phyloP scores from a whole-genome alignment of 2,113 vertebrate species.

The Ophiodon elongatus region DNA sequence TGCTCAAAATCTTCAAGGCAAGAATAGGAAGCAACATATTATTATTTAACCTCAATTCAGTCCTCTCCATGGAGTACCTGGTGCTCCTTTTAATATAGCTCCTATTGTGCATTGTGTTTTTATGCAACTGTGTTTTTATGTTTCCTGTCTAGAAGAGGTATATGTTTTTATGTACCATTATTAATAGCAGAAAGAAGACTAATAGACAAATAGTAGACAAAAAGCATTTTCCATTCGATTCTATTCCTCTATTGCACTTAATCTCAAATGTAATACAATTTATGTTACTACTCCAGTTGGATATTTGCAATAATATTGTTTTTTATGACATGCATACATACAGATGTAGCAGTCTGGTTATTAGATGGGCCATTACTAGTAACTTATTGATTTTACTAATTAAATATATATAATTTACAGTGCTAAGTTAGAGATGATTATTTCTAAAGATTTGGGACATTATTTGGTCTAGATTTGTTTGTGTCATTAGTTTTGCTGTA shows the following conservation, averaged over 20 bases:
- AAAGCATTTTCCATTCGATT: neutral
- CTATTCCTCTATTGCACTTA: neutral
- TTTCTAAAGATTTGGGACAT: neutral
- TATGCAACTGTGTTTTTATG: neutral
- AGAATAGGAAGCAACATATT: neutral
- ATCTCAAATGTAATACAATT: neutral
- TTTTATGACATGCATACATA: neutral
- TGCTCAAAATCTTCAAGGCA: neutral
- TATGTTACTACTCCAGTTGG: neutral
- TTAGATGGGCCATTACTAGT: neutral
- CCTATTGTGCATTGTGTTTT: neutral
- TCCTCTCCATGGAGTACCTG: neutral
- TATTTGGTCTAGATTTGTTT: neutral
- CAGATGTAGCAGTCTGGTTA: neutral
- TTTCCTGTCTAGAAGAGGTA: neutral
- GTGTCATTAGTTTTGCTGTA: neutral
- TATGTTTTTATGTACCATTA: neutral
- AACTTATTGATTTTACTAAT: neutral
- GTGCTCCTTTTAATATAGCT: neutral
- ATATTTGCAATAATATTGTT: slow-evolving; percentile 7
- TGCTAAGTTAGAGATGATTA: too few relatives aligned
- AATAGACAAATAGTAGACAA: neutral
- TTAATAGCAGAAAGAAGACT: neutral
- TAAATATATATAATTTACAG: neutral
- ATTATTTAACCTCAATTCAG: neutral